These are phyloP conservation scores for Podargus strigoides DNA, from an alignment of 2,797 vertebrate species.

Conservation along the genomic window DNA sequence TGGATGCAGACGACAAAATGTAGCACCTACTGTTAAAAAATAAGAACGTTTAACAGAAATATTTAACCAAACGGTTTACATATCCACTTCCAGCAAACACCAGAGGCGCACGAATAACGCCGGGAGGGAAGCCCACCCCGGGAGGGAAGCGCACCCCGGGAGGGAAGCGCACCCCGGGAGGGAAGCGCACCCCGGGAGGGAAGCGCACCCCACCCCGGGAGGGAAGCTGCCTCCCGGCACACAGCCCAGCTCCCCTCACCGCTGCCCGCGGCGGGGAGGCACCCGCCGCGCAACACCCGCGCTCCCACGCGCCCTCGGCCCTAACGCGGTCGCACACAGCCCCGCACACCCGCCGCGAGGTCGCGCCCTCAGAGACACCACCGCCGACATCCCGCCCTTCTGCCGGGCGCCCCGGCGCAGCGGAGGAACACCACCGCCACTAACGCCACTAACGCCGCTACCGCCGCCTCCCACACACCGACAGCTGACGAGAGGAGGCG, in stretches of 20 bases:
- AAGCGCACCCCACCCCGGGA: too few relatives aligned
- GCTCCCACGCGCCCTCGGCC: not conserved
- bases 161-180: too few relatives aligned
- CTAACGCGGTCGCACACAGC: not conserved
- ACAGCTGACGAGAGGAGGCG: not conserved
- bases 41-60: accelerated
- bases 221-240: not conserved
- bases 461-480: too few relatives aligned
- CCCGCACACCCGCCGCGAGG: not conserved
- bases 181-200: too few relatives aligned
- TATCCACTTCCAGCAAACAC: accelerated
- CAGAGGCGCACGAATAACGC: accelerated
- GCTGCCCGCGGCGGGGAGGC: too few relatives aligned
- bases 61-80: accelerated
- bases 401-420: too few relatives aligned
- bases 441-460: too few relatives aligned
- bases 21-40: not conserved
- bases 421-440: accelerated
- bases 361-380: not conserved
- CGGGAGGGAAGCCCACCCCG: too few relatives aligned
- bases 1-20: accelerated
- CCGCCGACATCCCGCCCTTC: not conserved
- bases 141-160: too few relatives aligned
- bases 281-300: too few relatives aligned
- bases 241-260: not conserved